These are phyloP conservation scores for Aythya baeri DNA, from an alignment of 2,113 vertebrate genomes.

Conservation along the genomic window DNA sequence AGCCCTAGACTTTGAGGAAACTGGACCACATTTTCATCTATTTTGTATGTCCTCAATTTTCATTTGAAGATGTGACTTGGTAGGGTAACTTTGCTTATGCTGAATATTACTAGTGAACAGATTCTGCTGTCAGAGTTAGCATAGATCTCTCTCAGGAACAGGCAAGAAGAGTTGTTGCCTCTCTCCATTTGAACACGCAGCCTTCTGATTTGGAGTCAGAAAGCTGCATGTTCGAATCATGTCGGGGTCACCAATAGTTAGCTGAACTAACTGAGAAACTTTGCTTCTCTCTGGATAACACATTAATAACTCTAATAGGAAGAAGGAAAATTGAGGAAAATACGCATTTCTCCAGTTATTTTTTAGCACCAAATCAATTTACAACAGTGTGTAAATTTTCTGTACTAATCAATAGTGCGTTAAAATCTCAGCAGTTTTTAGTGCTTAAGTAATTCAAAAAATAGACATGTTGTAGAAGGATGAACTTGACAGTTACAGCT, in stretches of 20 bases:
- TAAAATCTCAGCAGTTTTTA: neutral
- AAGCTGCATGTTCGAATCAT: no score
- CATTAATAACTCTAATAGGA: neutral
- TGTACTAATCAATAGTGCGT: neutral
- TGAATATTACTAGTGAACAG: neutral
- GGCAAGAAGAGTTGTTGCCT: neutral
- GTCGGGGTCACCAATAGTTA: neutral
- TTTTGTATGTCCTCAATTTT: neutral
- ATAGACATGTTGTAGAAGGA: neutral
- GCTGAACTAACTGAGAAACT: neutral
- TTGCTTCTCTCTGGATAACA: neutral
- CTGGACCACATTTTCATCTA: neutral
- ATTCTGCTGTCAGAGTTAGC: neutral
- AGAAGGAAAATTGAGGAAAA: neutral
- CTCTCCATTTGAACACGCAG: no score
- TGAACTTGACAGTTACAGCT: neutral
- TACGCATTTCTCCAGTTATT: neutral
- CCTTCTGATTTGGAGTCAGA: no score
- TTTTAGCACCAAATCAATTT: neutral
- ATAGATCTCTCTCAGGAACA: neutral
- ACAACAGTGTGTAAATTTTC: neutral
- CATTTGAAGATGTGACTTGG: neutral
- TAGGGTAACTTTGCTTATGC: neutral
- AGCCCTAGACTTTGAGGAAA: neutral
- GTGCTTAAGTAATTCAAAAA: neutral